Evolutionary conservation across 2,113 vertebrate genomes (phyloP), one percentile per base, ranked within the genome.

Genomic region (Centropus bengalensis): DNA sequence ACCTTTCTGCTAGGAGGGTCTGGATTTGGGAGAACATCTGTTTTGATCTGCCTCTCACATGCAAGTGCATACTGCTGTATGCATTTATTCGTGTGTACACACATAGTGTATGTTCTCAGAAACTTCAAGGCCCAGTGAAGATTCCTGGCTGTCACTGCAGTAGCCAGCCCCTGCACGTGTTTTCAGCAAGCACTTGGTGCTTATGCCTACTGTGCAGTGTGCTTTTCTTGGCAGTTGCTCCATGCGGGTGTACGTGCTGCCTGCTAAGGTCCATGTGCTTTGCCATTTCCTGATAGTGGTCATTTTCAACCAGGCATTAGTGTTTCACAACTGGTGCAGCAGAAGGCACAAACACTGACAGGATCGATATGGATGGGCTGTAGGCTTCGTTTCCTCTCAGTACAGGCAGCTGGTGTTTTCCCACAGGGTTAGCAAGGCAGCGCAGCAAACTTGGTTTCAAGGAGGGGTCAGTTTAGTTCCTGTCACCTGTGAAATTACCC

Each of bases 151-250:
- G 56, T 54, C 38, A 2, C 55, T 77, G 78, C 22, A 4, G 16
- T 8, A 38, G 16, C 12, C 44, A 51, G 2, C 21, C 47, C 4
- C 3, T 2, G 42, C 8, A 11, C 16, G 0, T 22, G 54, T 33
- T 59, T 36, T 49, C 38, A 33, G 66, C 30, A 44, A 10, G 23
- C 11, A 1, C 64, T 81, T 87, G 18, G 13, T 1, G 1, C 2
- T 0, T 38, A 2, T 5, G 19, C 16, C 9, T 55, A 9, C 45
- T 49, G 66, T 18, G 24, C n/a, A 1, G 45, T 5, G 1, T 20
- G 64, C 22, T 90, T 24, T 18, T n/a, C 36, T 33, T 44, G 55
- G 78, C 82, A 82, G 42, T 36, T 40, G 5, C 40, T 68, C 2
- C 24, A 5, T 13, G 1, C 10, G 52, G 56, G 22, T 63, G 0